phyloP scores from a whole-genome alignment of 2,888 invertebrate species.

The Pristionchus entomophagus region DNA sequence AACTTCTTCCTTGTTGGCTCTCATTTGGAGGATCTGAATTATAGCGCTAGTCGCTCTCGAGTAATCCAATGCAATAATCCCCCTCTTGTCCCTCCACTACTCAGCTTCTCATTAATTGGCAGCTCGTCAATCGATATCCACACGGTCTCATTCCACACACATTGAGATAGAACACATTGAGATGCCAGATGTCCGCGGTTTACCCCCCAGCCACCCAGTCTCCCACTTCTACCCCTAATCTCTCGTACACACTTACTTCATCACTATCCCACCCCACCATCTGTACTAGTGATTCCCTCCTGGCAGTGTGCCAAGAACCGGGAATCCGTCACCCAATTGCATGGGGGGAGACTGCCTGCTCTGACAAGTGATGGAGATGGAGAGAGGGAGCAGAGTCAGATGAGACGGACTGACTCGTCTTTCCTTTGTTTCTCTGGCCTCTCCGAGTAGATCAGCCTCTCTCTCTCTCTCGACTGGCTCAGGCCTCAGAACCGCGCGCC shows the following conservation, averaged over 20 bases:
- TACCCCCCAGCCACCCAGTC: background rate
- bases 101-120: constrained; percentile 11
- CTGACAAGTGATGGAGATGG: constrained; percentile 15
- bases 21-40: background rate
- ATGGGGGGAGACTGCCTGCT: background rate
- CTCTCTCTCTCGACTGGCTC: constrained; percentile 21
- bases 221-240: background rate
- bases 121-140: constrained; percentile 21
- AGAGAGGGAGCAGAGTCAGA: background rate
- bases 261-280: constrained; percentile 8
- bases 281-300: background rate
- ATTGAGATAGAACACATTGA: constrained; percentile 18
- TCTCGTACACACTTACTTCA: constrained; percentile 18
- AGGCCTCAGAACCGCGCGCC: background rate
- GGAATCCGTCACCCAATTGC: background rate
- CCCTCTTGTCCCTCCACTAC: background rate
- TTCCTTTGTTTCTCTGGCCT: background rate
- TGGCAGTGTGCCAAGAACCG: background rate
- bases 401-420: background rate
- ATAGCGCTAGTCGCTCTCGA: background rate
- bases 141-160: constrained; percentile 27
- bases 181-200: constrained; percentile 36
- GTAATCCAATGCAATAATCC: constrained; percentile 18
- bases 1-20: too few relatives aligned
- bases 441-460: background rate